Conservation (phyloP, 2,888 invertebrate species). For the Mimachlamys varia region DNA sequence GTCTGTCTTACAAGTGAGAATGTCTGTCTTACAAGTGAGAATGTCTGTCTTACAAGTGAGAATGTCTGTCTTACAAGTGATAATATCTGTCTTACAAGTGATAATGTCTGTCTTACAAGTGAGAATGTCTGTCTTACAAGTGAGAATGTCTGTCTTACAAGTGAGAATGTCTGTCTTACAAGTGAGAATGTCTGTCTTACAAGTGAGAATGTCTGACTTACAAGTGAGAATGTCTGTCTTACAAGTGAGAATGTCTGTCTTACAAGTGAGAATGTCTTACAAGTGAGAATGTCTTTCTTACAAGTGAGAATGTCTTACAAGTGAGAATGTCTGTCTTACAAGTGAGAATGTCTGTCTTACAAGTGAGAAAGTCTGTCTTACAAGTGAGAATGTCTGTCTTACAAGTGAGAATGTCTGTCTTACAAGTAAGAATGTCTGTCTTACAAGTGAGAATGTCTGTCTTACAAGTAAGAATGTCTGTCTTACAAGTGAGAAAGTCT, state of each 20-base stretch:
- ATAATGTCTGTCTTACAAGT: not conserved
- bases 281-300: too few species aligned
- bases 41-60: not conserved
- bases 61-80: not conserved
- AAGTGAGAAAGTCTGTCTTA: not conserved
- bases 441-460: not conserved
- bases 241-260: not conserved
- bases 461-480: not conserved
- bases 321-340: not conserved
- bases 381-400: not conserved
- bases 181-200: not conserved
- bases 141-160: not conserved
- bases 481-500: not conserved
- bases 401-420: not conserved
- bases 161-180: not conserved
- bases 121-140: not conserved
- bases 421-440: not conserved
- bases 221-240: not conserved
- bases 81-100: too few species aligned
- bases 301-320: too few species aligned
- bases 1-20: not conserved
- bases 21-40: not conserved
- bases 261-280: too few species aligned
- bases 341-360: not conserved
- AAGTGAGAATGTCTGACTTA: not conserved